Evolutionary conservation across 2,113 vertebrate species (phyloP), one percentile per base, ranked within the genome.

Genomic region (Lynx canadensis): DNA sequence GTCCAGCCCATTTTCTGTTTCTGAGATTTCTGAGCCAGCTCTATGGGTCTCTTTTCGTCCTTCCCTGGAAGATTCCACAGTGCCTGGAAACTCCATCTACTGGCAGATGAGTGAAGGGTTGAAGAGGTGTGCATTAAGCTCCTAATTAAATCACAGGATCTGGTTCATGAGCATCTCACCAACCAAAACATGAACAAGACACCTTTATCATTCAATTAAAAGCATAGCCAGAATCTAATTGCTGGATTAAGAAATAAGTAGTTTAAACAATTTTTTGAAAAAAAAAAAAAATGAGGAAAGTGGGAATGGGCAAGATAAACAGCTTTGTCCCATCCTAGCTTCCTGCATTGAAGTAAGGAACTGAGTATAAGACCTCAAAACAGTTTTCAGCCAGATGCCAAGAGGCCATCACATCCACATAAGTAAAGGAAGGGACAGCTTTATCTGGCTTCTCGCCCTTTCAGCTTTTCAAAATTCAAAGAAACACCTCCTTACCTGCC

Each of bases 401-500:
- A 92, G 79, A 90, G 7, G 71, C n/a, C 29, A 50, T 91, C 31
- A 27, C 16, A 83, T 38, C 33, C 85, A 68, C 10, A 65, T 1
- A 79, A 16, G 25, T 10, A 60, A 73, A 90, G 27, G 29, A 89
- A 29, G 4, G n/a, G 38, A 82, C 92, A 82, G 38, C 36, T 88
- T 78, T 71, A 52, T 48, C 15, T 52, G 89, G 65, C 52, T 97
- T 57, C 36, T 38, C 48, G 33, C 3, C 18, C 38, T 16, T 88
- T 92, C 38, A 81, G 12, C 66, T 78, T 90, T 69, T 93, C 73
- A 93, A 94, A 95, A 96, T 74, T 21, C 96, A 97, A 96, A 98
- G 96, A 68, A 95, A 94, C 48, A 94, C 87, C 60, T 96, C 33
- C 95, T 98, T 99, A 99, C 99, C 99, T 98, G 99, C 99, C 45